Evolutionary conservation across 2,113 vertebrate species (phyloP).

Genomic region (Notarius quadriscutis): DNA sequence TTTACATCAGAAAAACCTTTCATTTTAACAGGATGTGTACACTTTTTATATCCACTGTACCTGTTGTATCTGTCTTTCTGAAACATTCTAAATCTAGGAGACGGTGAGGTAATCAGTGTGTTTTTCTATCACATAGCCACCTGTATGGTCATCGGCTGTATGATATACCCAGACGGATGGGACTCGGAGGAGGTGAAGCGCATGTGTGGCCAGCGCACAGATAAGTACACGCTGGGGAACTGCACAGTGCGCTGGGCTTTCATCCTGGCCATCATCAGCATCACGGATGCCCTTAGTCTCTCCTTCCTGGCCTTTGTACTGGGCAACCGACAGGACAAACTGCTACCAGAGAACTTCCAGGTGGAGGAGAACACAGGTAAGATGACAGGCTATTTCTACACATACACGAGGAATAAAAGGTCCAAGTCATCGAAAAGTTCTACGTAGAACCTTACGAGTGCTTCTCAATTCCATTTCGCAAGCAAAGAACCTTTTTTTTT

Average conservation of each 20-base stretch:
- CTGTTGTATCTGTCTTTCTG: background rate
- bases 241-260: constrained; percentile 98
- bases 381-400: background rate
- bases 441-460: no score
- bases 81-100: background rate
- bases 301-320: constrained; percentile 92
- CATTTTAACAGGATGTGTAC: no score
- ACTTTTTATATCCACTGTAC: no score
- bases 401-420: background rate
- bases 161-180: constrained; percentile 97
- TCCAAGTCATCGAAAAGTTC: background rate
- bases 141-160: constrained; percentile 91
- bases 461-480: no score
- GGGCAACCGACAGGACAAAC: constrained; percentile 91
- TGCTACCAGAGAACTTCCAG: constrained; percentile 91
- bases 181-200: constrained; percentile 88
- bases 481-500: no score
- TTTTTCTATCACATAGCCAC: constrained; percentile 70
- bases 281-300: constrained; percentile 90
- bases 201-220: constrained; percentile 91
- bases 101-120: background rate
- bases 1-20: no score
- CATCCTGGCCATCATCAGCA: constrained; percentile 96
- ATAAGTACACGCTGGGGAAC: constrained; percentile 94
- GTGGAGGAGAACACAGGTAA: constrained; percentile 85